Evolutionary conservation across 2,113 vertebrate species (phyloP), one percentile per base, ranked within the genome.

Genomic region (Actinemys pallida): DNA sequence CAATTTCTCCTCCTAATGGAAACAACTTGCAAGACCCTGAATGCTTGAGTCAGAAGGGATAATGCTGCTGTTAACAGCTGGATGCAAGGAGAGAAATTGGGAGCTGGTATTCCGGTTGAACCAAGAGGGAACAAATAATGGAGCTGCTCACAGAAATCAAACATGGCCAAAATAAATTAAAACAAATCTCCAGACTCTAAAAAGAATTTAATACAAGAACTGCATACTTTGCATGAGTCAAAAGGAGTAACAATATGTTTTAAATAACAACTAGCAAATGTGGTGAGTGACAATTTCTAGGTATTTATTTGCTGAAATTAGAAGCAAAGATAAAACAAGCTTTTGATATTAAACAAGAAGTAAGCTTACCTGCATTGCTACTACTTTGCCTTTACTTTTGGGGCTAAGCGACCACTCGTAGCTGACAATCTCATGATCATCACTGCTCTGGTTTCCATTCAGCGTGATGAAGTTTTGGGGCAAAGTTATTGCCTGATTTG

Each of bases 391-490:
- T 91, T 98, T 96, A 96, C 98, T 98, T 93, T 95, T 98, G 25
- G 98, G 98, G 45, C 97, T 98, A 86, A 98, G 96, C 0, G 97
- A 98, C 99, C 99, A 99, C 83, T 98, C 96, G 47, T 98, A 99
- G 88, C 97, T 96, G 47, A 97, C 94, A 89, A 99, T 98, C 65
- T 95, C 96, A 56, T 98, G 97, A 92, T 99, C 99, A 76, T 99
- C 98, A 0, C 95, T 98, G 97, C 98, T 99, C 94, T 98, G 97
- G 86, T 98, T 99, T 93, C 98, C 98, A 87, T 98, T 98, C 91
- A 99, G 84, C 0, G 94, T 98, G 91, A 99, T 96, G 80, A 86
- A 96, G 94, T 98, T 98, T 45, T 98, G 95, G 25, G 98, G 98
- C 88, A 98, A 97, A 82, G 96, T 98, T 91, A 99, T 96, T 89